These are phyloP conservation scores for Tachystola acroxantha DNA, from an alignment of 2,888 invertebrate genomes.

Conservation along the genomic window DNA sequence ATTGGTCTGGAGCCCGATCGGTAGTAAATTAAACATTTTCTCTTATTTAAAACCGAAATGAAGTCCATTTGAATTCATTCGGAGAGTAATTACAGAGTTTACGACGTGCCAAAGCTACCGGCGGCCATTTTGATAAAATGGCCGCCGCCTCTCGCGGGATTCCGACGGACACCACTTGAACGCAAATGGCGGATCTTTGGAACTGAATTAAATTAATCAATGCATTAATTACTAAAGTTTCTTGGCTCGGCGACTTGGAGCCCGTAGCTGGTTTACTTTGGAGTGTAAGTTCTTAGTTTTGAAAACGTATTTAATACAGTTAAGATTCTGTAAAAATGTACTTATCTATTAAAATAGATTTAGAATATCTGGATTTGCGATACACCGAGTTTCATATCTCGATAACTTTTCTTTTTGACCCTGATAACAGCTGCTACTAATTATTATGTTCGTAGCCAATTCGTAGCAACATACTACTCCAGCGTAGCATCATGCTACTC, in stretches of 20 bases:
- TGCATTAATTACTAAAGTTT: conserved; percentile 53
- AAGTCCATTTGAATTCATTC: conserved; percentile 70
- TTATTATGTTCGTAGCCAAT: too few species aligned
- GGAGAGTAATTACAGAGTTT: conserved; percentile 74
- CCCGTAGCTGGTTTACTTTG: too few species aligned
- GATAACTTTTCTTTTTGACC: too few species aligned
- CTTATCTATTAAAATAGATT: too few species aligned
- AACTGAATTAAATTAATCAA: conserved; percentile 61
- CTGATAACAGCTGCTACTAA: too few species aligned
- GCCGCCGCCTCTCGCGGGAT: conserved; percentile 39
- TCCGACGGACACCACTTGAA: conserved; percentile 33
- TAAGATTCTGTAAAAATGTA: too few species aligned
- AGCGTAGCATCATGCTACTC: too few species aligned
- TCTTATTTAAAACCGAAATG: conserved; percentile 75
- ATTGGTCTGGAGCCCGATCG: conserved; percentile 60
- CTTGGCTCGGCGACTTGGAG: conserved; percentile 1
- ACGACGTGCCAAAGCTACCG: conserved; percentile 67
- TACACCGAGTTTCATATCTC: too few species aligned
- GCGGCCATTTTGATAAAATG: conserved; percentile 56
- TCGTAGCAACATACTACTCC: too few species aligned
- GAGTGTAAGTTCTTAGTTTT: too few species aligned
- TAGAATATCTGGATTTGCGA: too few species aligned
- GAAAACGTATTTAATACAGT: too few species aligned
- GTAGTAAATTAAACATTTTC: conserved; percentile 75
- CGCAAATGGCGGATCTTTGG: conserved; percentile 56